phyloP scores from a whole-genome alignment of 2,113 vertebrate genomes.

The Cyanoramphus novaezelandiae region DNA sequence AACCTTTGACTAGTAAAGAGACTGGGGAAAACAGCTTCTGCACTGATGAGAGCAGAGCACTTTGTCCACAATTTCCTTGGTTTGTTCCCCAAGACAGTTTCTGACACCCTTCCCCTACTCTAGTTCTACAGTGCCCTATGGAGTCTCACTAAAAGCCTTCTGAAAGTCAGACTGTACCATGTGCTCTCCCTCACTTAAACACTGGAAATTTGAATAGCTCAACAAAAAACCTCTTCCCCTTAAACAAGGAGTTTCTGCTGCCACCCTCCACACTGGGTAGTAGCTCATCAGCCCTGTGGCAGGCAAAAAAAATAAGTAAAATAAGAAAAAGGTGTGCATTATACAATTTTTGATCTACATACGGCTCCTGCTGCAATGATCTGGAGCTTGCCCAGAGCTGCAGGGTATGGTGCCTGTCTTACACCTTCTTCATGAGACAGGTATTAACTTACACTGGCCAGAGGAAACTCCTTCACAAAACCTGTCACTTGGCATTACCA shows the following conservation, averaged over 20 bases:
- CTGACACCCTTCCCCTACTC: not conserved
- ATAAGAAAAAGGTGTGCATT: not conserved
- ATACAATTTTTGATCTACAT: not conserved
- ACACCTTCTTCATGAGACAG: not conserved
- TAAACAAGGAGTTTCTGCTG: not conserved
- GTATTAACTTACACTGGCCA: not conserved
- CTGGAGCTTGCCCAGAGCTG: not conserved
- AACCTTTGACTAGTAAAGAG: not conserved
- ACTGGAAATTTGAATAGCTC: not conserved
- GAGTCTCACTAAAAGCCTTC: not conserved
- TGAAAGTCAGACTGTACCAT: not conserved
- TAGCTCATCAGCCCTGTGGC: not conserved
- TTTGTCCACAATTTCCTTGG: not conserved
- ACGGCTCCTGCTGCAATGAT: not conserved
- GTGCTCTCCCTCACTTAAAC: not conserved
- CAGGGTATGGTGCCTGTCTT: not conserved
- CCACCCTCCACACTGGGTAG: not conserved
- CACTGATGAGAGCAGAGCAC: not conserved
- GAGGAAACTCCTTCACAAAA: not conserved
- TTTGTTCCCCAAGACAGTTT: not conserved
- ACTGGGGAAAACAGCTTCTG: not conserved
- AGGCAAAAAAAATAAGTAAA: not conserved
- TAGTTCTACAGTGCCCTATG: not conserved
- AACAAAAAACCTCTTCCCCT: not conserved
- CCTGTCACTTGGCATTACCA: not conserved